phyloP scores from a whole-genome alignment of 2,888 invertebrate genomes.

The Hypena proboscidalis region DNA sequence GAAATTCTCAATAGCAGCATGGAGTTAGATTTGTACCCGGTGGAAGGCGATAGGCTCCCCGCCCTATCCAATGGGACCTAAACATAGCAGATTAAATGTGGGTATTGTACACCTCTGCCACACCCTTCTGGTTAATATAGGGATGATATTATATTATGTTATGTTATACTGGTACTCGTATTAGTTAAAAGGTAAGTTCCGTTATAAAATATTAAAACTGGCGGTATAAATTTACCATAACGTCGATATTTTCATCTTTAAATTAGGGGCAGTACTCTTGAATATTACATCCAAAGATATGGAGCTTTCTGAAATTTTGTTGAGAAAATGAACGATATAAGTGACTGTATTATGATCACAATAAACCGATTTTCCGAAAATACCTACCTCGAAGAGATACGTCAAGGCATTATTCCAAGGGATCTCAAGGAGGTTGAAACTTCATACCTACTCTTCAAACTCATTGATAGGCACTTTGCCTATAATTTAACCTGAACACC shows the following conservation, averaged over 20 bases:
- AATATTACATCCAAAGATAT: constrained; percentile 20
- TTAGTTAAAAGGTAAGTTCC: no score
- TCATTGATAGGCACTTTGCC: constrained; percentile 57
- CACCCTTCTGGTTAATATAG: no score
- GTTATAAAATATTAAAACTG: no score
- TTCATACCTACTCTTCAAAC: constrained; percentile 63
- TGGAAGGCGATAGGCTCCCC: no score
- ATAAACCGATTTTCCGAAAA: constrained; percentile 54
- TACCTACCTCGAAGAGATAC: constrained; percentile 53
- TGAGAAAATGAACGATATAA: constrained; percentile 40
- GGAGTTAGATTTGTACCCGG: no score
- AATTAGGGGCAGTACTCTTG: constrained; percentile 19
- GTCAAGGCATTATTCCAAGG: constrained; percentile 58
- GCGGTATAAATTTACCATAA: no score
- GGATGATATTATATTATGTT: no score
- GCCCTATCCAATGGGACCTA: no score
- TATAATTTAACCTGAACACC: constrained; percentile 42
- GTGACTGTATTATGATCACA: constrained; percentile 33
- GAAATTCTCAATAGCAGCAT: no score
- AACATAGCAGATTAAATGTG: no score
- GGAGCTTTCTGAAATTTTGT: constrained; percentile 26
- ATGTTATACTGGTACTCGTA: no score
- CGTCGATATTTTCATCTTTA: constrained; percentile 16
- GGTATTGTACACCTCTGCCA: no score
- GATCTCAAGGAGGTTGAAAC: constrained; percentile 62